Percentiles rank a stretch among this genome's conserved stretches.
phyloP scores from a whole-genome alignment of 2,797 vertebrate genomes.

The Sebastes taczanowskii region DNA sequence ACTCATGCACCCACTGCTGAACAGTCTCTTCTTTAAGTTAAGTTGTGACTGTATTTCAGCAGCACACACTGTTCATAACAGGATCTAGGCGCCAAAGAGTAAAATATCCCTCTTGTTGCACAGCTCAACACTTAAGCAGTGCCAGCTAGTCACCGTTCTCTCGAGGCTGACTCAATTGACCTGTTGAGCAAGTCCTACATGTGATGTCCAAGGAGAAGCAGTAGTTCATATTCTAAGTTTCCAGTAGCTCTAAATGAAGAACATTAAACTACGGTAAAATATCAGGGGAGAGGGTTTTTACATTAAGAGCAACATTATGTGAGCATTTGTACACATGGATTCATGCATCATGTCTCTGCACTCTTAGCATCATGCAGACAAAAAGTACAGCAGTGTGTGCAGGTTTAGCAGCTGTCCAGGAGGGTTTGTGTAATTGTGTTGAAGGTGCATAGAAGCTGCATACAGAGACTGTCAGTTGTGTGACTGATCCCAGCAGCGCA shows the following conservation, averaged over 20 bases:
- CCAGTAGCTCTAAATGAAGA: neutral
- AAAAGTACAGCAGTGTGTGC: neutral
- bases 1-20: too few species aligned
- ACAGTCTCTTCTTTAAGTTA: too few species aligned
- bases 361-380: neutral
- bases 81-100: neutral
- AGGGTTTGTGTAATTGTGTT: slow-evolving; percentile 69
- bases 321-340: neutral
- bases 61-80: too few species aligned
- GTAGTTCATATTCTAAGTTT: neutral
- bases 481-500: slow-evolving; percentile 51
- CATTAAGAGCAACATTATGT: neutral
- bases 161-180: neutral
- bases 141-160: neutral
- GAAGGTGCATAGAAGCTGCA: slow-evolving; percentile 60
- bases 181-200: neutral
- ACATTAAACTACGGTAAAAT: neutral
- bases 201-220: neutral
- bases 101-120: neutral
- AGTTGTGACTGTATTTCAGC: too few species aligned
- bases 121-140: neutral
- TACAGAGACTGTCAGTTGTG: slow-evolving; percentile 32
- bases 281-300: neutral
- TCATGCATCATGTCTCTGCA: neutral
- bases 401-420: slow-evolving; percentile 27